phyloP scores from a whole-genome alignment of 2,797 vertebrate species.

The Poecilia wingei region DNA sequence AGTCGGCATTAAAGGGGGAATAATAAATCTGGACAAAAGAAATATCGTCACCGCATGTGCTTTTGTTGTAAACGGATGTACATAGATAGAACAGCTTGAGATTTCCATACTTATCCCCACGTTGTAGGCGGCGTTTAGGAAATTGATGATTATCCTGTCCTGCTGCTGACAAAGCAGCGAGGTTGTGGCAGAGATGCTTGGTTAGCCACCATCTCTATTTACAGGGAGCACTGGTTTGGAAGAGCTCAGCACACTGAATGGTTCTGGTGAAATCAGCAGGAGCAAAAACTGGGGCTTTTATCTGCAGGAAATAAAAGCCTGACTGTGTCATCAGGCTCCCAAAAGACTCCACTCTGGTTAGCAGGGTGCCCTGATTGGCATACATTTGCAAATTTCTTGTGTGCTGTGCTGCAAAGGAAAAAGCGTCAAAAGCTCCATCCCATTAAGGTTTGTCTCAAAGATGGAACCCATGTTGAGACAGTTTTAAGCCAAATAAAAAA shows the following conservation, averaged over 20 bases:
- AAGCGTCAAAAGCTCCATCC: neutral
- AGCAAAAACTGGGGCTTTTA: conserved; percentile 29
- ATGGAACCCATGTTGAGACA: conserved; percentile 8
- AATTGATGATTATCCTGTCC: conserved; percentile 28
- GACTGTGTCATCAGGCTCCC: conserved; percentile 33
- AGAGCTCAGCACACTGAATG: conserved; percentile 6
- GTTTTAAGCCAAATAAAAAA: neutral
- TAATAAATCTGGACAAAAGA: neutral
- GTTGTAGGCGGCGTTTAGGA: conserved; percentile 13
- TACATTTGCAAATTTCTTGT: conserved; percentile 36
- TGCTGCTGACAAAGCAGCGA: conserved; percentile 14
- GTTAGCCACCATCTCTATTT: conserved; percentile 26
- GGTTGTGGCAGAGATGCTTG: neutral
- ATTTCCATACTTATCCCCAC: neutral
- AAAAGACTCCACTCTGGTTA: conserved; percentile 35
- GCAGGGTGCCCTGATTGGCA: conserved; percentile 35
- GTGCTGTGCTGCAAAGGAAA: conserved; percentile 24
- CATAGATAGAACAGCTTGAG: neutral
- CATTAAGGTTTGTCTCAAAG: conserved; percentile 18
- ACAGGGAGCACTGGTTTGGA: conserved; percentile 3
- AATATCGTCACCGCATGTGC: neutral
- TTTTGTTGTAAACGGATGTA: conserved; percentile 15
- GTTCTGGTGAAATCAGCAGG: conserved; percentile 13
- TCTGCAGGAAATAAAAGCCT: conserved; percentile 38
- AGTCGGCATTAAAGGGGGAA: neutral